Base-by-base conservation (phyloP, 2,888 invertebrate species). In the Amorpha juglandis region DNA sequence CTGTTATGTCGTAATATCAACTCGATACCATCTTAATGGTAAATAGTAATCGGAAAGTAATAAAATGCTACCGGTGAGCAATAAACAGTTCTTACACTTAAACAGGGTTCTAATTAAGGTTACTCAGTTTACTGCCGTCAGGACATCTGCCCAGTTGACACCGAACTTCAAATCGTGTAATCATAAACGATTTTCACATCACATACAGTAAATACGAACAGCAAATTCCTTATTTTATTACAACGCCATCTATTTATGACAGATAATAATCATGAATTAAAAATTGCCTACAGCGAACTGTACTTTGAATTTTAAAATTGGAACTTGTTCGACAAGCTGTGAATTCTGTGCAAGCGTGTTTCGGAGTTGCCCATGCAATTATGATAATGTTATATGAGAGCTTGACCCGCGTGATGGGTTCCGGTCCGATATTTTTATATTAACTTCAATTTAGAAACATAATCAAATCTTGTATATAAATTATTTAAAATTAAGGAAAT, bases 41-140 rank as follows among this genome's bases (percentile, higher is more conserved):
- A 66, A 73, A 72, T 73, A 42, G 76, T 72, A 78, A 78, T 78
- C 68, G 76, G 74, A 74, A 74, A 75, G 76, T 71, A 53, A 74
- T 80, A 77, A 79, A 76, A 63, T 69, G 74, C 74, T 73, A 72
- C 76, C 63, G 70, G 67, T 64, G 67, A 65, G 69, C 68, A 71
- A 68, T 74, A 74, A 74, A 73, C 65, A 68, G 69, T 71, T 62
- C 67, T 68, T 73, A 64, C 33, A 67, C 65, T 71, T 67, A 73
- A 69, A 72, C 67, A 69, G 62, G 62, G 67, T 48, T 65, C 75
- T 77, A 74, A 80, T 80, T 79, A 78, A 78, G 75, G 74, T 66
- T 70, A 69, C 67, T 65, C 65, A 53, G 63, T 75, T 77, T 73
- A 78, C 66, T 67, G 68, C 70, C 70, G 68, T 62, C 70, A 73